Evolutionary conservation across 2,797 vertebrate genomes (phyloP).

Genomic region (Alca torda): DNA sequence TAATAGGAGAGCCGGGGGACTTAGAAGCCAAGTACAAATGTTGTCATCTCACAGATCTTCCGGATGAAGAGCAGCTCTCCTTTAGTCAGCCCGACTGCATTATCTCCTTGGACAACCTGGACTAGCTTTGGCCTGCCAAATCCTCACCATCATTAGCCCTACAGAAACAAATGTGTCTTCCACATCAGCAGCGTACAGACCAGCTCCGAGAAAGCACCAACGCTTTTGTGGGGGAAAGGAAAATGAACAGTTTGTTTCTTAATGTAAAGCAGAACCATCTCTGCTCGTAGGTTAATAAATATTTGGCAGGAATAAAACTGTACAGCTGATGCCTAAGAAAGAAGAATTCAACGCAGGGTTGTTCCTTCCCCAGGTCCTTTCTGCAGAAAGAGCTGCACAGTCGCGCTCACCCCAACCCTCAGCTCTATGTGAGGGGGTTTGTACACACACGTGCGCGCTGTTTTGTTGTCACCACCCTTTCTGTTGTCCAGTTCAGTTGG

Average conservation of each 20-base stretch:
- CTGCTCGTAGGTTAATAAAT: neutral
- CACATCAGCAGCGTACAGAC: rapidly evolving
- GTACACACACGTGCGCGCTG: neutral
- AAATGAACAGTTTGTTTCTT: neutral
- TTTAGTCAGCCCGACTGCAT: neutral
- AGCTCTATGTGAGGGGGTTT: neutral
- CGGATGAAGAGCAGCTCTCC: neutral
- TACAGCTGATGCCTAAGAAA: neutral
- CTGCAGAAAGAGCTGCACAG: neutral
- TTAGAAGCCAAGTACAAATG: neutral
- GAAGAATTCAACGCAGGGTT: neutral
- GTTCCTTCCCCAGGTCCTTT: neutral
- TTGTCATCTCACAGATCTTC: neutral
- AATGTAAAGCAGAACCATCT: neutral
- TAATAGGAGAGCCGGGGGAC: neutral
- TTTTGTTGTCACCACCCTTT: neutral
- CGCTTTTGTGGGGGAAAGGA: neutral
- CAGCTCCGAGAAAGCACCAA: neutral
- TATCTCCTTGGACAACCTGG: neutral
- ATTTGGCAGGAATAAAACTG: neutral
- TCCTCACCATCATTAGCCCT: neutral
- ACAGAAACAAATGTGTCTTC: rapidly evolving
- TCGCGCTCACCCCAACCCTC: neutral
- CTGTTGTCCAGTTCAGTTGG: neutral
- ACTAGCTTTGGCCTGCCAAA: neutral